Base-by-base conservation (phyloP, 2,797 vertebrate genomes). In the Arrhamphus sclerolepis region DNA sequence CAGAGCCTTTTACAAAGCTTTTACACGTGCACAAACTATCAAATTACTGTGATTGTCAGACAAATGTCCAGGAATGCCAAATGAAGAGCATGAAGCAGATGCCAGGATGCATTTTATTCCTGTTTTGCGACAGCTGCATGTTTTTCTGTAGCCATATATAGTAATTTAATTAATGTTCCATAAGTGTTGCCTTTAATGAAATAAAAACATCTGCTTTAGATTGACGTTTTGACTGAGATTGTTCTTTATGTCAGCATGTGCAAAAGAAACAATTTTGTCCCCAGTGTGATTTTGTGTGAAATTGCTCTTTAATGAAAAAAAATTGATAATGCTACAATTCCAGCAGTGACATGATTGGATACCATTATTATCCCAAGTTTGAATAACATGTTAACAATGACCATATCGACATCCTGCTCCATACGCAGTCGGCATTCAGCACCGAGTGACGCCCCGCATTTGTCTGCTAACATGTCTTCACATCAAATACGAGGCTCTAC, bases 391-490 rank as follows among this genome's bases (percentile, higher is more conserved):
- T 26, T 11, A 65, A 73, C 62, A 63, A 57, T 47, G 41, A 47
- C 24, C 52, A 5, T 5, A 67, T 63, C 16, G 3, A 46, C 56
- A 26, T 67, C 39, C 20, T 20, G 46, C 56, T 70, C 69, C 21
- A 18, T 42, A 38, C 64, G 54, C 26, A 44, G 34, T 24, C 13
- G 34, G 38, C 42, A 40, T 28, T 41, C 42, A 26, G 49, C 34
- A 59, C 17, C 9, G n/a, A 40, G 19, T 6, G 19, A 46, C 28
- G 14, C n/a, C 18, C 2, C 7, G 46, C 42, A 10, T 10, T n/a
- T 67, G 71, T 84, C 72, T 62, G 56, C 63, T 38, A 63, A 76
- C 63, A 74, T 48, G 65, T 78, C 71, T 0, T 21, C 28, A 53
- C 63, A 69, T 78, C 52, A 77, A 68, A 63, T n/a, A n/a, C n/a